Conservation (phyloP, 1,140 invertebrate genomes). For the Euwallacea fornicatus region DNA sequence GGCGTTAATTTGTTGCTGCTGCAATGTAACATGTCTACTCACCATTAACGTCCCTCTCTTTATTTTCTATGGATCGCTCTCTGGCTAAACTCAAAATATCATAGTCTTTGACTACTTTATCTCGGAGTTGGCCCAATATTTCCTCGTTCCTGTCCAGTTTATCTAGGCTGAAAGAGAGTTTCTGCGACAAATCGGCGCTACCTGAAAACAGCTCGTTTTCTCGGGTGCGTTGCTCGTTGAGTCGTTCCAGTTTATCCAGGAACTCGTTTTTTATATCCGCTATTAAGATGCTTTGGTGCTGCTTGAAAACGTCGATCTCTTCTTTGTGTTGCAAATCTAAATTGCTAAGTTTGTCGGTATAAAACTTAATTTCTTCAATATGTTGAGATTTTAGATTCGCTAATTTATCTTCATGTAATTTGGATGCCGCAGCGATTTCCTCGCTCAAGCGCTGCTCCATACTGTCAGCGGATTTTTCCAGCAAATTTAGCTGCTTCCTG, state of each 20-base stretch:
- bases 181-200: conserved; percentile 53
- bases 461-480: conserved; percentile 53
- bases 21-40: conserved; percentile 18
- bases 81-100: conserved; percentile 50
- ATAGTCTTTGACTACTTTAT: conserved; percentile 48
- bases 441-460: conserved; percentile 54
- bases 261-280: conserved; percentile 49
- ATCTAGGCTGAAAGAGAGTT: conserved; percentile 52
- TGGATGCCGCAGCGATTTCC: conserved; percentile 50
- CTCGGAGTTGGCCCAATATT: conserved; percentile 47
- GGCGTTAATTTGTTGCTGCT: not conserved
- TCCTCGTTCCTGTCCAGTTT: conserved; percentile 38
- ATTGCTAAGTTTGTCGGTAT: conserved; percentile 51
- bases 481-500: conserved; percentile 56
- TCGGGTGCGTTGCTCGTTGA: conserved; percentile 53
- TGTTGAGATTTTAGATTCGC: conserved; percentile 45
- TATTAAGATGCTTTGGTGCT: conserved; percentile 52
- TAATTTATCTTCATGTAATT: conserved; percentile 52
- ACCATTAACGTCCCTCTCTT: conserved; percentile 52
- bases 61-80: conserved; percentile 51
- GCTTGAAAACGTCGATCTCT: conserved; percentile 52
- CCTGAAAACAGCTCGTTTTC: conserved; percentile 53
- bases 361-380: conserved; percentile 50
- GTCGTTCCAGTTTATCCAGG: conserved; percentile 52
- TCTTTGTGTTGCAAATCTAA: conserved; percentile 52